Conservation (phyloP, 2,113 vertebrate genomes). For the Aptenodytes forsteri region DNA sequence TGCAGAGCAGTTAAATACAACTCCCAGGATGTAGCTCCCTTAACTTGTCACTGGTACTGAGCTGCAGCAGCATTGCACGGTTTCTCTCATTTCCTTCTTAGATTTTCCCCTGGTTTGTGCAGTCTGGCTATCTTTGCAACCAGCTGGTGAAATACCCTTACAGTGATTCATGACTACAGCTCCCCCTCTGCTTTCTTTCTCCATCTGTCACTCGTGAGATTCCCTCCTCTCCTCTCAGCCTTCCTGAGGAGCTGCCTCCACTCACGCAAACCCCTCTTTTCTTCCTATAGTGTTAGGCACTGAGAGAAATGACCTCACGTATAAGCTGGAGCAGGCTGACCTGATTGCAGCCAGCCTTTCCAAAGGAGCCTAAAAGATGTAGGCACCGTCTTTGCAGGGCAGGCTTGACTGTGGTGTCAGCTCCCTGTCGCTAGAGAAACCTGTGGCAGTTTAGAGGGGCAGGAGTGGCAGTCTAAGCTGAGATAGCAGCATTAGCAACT, state of each 20-base stretch:
- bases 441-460: background rate
- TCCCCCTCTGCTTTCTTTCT: slow-evolving; percentile 8
- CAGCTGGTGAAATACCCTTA: slow-evolving; percentile 32
- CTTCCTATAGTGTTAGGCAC: background rate
- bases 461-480: background rate
- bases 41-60: background rate
- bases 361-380: background rate
- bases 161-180: background rate
- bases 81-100: slow-evolving; percentile 18
- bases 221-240: background rate
- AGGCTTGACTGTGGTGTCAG: background rate
- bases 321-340: background rate
- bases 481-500: background rate
- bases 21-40: background rate
- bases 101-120: background rate
- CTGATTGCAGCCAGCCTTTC: background rate
- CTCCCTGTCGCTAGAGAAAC: background rate
- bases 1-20: background rate
- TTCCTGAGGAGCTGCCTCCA: background rate
- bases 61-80: background rate
- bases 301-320: background rate
- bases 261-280: background rate
- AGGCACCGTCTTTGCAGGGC: background rate
- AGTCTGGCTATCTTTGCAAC: slow-evolving; percentile 20
- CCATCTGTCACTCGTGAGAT: slow-evolving; percentile 29